These are phyloP conservation scores for Theristicus caerulescens DNA, from an alignment of 2,113 vertebrate genomes.

Conservation along the genomic window DNA sequence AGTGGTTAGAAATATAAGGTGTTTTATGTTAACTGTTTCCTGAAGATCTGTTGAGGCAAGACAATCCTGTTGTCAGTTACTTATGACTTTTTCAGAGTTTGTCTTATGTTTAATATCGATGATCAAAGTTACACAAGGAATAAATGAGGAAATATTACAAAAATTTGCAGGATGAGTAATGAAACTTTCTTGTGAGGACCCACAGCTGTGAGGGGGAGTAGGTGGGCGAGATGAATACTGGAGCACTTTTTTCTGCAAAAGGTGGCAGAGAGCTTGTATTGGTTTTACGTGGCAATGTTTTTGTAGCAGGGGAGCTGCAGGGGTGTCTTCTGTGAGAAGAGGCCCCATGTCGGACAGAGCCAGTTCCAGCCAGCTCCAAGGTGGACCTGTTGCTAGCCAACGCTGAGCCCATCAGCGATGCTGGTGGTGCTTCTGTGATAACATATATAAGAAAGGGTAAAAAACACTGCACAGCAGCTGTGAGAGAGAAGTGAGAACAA, in stretches of 20 bases:
- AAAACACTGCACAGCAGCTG: not conserved
- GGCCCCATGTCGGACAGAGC: fast-evolving
- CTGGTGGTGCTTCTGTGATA: not conserved
- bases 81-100: not conserved
- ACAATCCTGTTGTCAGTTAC: not conserved
- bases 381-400: not conserved
- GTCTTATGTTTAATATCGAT: not conserved
- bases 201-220: not conserved
- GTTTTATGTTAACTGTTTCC: not conserved
- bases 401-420: not conserved
- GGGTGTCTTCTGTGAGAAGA: not conserved
- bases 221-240: not conserved
- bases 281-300: not conserved
- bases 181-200: not conserved
- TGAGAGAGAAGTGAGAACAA: not conserved
- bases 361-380: not conserved
- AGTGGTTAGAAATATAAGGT: not conserved
- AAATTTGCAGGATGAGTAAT: not conserved
- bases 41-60: not conserved
- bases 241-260: not conserved
- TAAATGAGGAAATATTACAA: not conserved
- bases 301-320: not conserved
- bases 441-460: not conserved
- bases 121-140: not conserved
- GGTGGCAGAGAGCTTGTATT: not conserved